Conservation (phyloP, 2,888 invertebrate species). For the Adelognathus sp. region DNA sequence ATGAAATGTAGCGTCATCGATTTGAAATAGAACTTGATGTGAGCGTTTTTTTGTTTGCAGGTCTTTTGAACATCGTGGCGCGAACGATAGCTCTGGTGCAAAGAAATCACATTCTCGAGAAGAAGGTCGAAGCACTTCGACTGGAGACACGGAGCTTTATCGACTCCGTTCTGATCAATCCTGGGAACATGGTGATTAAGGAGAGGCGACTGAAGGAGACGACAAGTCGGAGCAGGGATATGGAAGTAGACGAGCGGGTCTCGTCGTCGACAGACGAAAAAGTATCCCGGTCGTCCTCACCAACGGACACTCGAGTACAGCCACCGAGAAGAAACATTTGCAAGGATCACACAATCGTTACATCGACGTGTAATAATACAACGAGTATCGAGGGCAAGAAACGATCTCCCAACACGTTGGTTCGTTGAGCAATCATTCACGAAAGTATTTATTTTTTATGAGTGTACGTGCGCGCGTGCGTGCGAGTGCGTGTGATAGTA, state of each 20-base stretch:
- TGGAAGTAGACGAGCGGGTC: constrained; percentile 7
- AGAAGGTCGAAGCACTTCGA: constrained; percentile 70
- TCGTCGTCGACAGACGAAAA: constrained; percentile 49
- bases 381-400: constrained; percentile 13
- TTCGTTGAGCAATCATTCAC: constrained; percentile 43
- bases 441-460: constrained; percentile 4
- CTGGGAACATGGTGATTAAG: constrained; percentile 61
- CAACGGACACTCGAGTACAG: not conserved
- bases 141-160: constrained; percentile 72
- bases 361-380: constrained; percentile 37
- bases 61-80: constrained; percentile 70
- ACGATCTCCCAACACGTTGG: constrained; percentile 31
- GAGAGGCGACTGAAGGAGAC: constrained; percentile 1
- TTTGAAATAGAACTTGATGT: not conserved
- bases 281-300: constrained; percentile 2
- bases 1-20: not conserved
- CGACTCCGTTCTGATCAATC: constrained; percentile 69
- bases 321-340: constrained; percentile 33
- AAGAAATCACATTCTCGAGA: constrained; percentile 73
- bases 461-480: not conserved
- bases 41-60: constrained; percentile 59
- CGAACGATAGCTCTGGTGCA: constrained; percentile 72
- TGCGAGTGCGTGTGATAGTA: not conserved
- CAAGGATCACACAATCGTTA: constrained; percentile 19
- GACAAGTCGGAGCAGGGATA: not conserved